phyloP scores from a whole-genome alignment of 2,797 vertebrate species.

The Epinephelus coioides region DNA sequence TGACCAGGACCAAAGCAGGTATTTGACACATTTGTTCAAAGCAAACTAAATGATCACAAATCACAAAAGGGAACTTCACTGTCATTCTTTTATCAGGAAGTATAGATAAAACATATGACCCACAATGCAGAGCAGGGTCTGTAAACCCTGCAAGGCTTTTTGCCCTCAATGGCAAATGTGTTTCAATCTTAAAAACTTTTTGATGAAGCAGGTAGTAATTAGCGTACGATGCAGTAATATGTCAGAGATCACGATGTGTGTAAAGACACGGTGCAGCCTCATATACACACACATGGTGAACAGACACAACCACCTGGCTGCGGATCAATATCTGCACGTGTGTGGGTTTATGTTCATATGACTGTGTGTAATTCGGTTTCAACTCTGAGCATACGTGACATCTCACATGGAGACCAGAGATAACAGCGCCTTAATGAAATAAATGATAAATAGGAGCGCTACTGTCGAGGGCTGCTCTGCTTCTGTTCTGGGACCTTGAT shows the following conservation, averaged over 20 bases:
- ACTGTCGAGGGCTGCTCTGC: conserved; percentile 46
- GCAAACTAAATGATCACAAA: neutral
- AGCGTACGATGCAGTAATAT: conserved; percentile 40
- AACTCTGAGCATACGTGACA: conserved; percentile 44
- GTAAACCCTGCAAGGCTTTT: conserved; percentile 18
- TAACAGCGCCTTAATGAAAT: conserved; percentile 44
- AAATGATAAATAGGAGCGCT: conserved; percentile 64
- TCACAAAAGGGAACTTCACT: neutral
- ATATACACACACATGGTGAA: conserved; percentile 59
- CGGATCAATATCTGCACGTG: conserved; percentile 55
- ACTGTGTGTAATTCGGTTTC: conserved; percentile 34
- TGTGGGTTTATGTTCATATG: conserved; percentile 23
- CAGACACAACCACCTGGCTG: conserved; percentile 61
- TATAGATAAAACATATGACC: neutral
- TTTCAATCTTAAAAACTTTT: conserved; percentile 20
- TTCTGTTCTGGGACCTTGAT: conserved; percentile 41
- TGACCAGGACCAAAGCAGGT: neutral
- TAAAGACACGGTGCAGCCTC: conserved; percentile 34
- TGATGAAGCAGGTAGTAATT: conserved; percentile 45
- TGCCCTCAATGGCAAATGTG: neutral
- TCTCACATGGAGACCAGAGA: conserved; percentile 66
- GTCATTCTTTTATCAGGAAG: neutral
- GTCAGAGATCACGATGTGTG: conserved; percentile 33
- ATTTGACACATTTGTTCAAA: neutral
- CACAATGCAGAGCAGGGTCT: conserved; percentile 11